phyloP scores from a whole-genome alignment of 2,797 vertebrate species.

The Columba guinea region DNA sequence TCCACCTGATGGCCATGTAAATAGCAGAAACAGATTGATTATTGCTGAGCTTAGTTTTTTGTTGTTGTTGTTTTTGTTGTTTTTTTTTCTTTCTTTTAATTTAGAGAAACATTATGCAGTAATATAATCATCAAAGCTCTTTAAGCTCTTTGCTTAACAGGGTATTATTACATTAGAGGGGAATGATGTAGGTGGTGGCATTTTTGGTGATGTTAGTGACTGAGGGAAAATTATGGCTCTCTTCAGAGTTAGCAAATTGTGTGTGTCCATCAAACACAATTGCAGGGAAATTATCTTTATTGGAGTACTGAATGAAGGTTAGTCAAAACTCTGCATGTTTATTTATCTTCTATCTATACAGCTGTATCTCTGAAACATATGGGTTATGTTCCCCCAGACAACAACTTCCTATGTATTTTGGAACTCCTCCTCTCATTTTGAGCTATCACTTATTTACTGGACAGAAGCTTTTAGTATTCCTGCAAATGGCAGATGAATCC shows the following conservation, averaged over 20 bases:
- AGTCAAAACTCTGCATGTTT: slow-evolving; percentile 50
- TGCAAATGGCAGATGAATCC: slow-evolving; percentile 20
- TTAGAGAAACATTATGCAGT: slow-evolving; percentile 3
- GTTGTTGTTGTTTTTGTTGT: background rate
- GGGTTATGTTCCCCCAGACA: slow-evolving; percentile 19
- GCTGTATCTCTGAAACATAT: background rate
- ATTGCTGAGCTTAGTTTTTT: background rate
- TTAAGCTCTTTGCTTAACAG: slow-evolving; percentile 37
- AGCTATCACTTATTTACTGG: slow-evolving; percentile 14
- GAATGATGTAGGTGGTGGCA: slow-evolving; percentile 35
- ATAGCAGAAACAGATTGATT: background rate
- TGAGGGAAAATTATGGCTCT: slow-evolving; percentile 49
- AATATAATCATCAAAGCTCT: slow-evolving; percentile 38
- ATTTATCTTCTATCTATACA: slow-evolving; percentile 33
- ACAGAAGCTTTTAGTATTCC: slow-evolving; percentile 1
- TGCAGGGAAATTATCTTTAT: slow-evolving; percentile 24
- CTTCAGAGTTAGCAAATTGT: slow-evolving; percentile 45
- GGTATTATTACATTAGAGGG: slow-evolving; percentile 42
- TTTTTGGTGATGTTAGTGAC: slow-evolving; percentile 47
- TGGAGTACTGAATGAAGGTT: slow-evolving; percentile 34
- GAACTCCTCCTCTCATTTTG: background rate
- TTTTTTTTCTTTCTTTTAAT: background rate
- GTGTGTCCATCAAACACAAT: slow-evolving; percentile 42
- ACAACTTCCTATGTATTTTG: slow-evolving; percentile 20
- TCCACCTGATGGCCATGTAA: background rate